Base-by-base conservation (phyloP, 2,888 invertebrate species). In the Fragum sueziense region DNA sequence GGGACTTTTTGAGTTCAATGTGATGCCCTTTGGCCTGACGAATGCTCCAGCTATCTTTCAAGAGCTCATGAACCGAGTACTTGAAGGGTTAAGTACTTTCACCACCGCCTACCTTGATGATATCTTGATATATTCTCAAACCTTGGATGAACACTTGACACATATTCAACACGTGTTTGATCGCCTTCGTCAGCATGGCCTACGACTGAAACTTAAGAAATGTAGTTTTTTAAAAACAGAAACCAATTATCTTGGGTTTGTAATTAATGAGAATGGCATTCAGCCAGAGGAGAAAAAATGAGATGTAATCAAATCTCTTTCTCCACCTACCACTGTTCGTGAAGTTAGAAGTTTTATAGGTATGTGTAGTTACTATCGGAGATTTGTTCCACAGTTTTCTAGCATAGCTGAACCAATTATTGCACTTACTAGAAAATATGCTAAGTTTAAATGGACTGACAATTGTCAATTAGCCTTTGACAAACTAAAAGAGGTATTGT, bases 371-470 rank as follows among this genome's bases (percentile, higher is more conserved):
- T 25, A 29, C 54, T 22, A 65, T 73, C 20, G n/a, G n/a, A n/a
- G n/a, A n/a, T n/a, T n/a, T n/a, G n/a, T n/a, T n/a, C n/a, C n/a
- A n/a, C n/a, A n/a, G n/a, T n/a, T n/a, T n/a, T n/a, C n/a, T n/a
- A n/a, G n/a, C n/a, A n/a, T n/a, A n/a, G n/a, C n/a, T n/a, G n/a
- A n/a, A n/a, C n/a, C n/a, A n/a, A n/a, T n/a, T n/a, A n/a, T n/a
- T n/a, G n/a, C n/a, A n/a, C n/a, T n/a, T n/a, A 73, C 73, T 27
- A 37, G 73, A 27, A 73, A 65, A 20, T 29, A 67, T 62, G 51
- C 34, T 9, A 52, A 22, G 29, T 74, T 67, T 54, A 22, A 17
- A 2, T 74, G 74, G 74, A 51, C 22, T 67, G 54, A 41, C 6
- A 2, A 31, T 11, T 74, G 67, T 52, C 33, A 67, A 31, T 25